Conservation (phyloP, 2,888 invertebrate species). For the Agonopterix subpropinquella region DNA sequence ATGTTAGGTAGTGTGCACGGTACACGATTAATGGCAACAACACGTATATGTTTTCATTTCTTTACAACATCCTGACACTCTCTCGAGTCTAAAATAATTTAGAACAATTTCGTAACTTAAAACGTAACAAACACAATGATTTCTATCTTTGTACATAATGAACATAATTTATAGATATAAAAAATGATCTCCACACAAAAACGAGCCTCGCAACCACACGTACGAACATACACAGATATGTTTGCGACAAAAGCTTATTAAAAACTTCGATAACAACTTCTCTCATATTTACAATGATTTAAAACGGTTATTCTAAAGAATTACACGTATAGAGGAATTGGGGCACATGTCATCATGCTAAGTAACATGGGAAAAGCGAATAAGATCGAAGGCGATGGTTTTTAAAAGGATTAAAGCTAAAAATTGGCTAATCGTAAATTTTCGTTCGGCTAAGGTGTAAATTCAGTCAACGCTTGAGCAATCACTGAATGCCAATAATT, state of each 20-base stretch:
- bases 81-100: too few relatives aligned
- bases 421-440: slow-evolving; percentile 13
- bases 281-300: slow-evolving; percentile 24
- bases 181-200: slow-evolving; percentile 32
- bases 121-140: slow-evolving; percentile 4
- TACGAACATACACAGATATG: slow-evolving; percentile 57
- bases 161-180: slow-evolving; percentile 4
- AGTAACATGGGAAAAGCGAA: slow-evolving; percentile 31
- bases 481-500: slow-evolving; percentile 45
- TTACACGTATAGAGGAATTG: slow-evolving; percentile 49
- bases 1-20: too few relatives aligned
- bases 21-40: too few relatives aligned
- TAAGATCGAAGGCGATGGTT: slow-evolving; percentile 2
- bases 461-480: slow-evolving; percentile 65
- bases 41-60: too few relatives aligned
- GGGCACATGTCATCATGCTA: slow-evolving; percentile 43
- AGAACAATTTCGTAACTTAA: too few relatives aligned
- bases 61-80: too few relatives aligned
- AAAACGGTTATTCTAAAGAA: slow-evolving; percentile 39
- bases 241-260: slow-evolving; percentile 70
- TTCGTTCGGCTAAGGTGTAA: slow-evolving; percentile 29
- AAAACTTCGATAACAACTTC: slow-evolving; percentile 41
- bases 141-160: background rate
- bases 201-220: slow-evolving; percentile 44
- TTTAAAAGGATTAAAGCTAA: slow-evolving; percentile 24